Percentiles rank a stretch among this genome's conserved stretches.
Evolutionary conservation across 2,113 vertebrate species (phyloP).

Genomic region (Pterocles burchelli): DNA sequence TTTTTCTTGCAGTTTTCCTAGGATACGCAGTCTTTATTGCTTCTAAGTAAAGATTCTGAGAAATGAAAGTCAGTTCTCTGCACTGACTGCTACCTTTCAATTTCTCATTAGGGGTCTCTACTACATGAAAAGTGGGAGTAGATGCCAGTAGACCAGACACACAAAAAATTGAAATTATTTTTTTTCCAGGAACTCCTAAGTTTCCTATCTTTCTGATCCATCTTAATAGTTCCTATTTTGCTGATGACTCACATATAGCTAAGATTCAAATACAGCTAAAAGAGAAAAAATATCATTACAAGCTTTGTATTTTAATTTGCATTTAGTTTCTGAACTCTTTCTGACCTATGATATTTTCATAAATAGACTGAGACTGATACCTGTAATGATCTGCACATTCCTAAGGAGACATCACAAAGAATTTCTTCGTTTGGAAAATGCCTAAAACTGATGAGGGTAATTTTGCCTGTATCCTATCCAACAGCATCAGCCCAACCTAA

Average conservation of each 20-base stretch:
- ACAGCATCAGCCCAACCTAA: neutral
- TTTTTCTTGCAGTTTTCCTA: neutral
- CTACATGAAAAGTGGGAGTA: neutral
- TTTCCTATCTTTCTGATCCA: neutral
- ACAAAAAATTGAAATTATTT: neutral
- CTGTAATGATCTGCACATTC: constrained; percentile 26
- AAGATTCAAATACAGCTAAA: constrained; percentile 31
- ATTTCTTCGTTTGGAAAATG: constrained; percentile 36
- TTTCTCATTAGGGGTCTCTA: neutral
- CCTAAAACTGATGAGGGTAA: neutral
- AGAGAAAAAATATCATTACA: constrained; percentile 35
- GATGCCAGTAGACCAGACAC: neutral
- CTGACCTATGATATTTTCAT: constrained; percentile 54
- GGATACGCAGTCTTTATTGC: neutral
- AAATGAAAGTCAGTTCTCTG: neutral
- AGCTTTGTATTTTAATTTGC: neutral
- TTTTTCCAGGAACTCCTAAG: neutral
- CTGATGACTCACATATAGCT: constrained; percentile 15
- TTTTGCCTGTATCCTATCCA: neutral
- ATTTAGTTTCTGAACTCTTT: constrained; percentile 30
- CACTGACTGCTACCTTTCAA: neutral
- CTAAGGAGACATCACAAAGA: constrained; percentile 11
- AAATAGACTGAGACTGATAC: constrained; percentile 31
- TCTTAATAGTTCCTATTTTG: constrained; percentile 12
- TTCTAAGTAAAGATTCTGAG: neutral